Percentiles rank a stretch among this genome's conserved stretches.
Conservation (phyloP, 1,140 invertebrate genomes). For the Cardiocondyla obscurior region DNA sequence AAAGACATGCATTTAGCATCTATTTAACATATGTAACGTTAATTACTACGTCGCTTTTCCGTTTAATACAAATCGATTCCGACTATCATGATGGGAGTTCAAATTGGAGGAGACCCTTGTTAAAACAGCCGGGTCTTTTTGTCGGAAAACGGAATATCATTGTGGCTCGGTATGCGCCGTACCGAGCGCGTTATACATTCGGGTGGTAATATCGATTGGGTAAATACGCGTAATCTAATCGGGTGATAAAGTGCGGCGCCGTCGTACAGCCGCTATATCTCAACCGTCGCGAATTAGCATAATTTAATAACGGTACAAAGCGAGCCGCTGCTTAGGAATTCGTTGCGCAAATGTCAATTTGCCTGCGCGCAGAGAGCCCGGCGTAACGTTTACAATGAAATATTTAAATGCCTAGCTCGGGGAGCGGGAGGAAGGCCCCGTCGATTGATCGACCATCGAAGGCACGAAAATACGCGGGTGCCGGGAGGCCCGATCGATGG, state of each 20-base stretch:
- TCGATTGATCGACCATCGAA: slow-evolving; percentile 41
- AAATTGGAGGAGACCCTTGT: background rate
- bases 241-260: slow-evolving; percentile 2
- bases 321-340: background rate
- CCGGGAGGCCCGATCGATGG: slow-evolving; percentile 43
- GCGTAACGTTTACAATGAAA: slow-evolving; percentile 40
- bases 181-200: background rate
- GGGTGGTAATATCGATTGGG: slow-evolving; percentile 10
- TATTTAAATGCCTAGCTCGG: slow-evolving; percentile 29
- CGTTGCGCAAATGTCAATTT: background rate
- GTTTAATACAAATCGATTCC: background rate
- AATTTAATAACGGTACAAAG: slow-evolving; percentile 18
- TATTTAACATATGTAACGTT: slow-evolving; percentile 12
- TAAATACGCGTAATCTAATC: slow-evolving; percentile 47
- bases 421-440: background rate
- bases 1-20: too few relatives aligned
- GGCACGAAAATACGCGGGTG: slow-evolving; percentile 47
- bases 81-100: background rate
- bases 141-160: background rate
- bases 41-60: background rate
- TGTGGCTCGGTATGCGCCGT: background rate
- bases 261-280: background rate
- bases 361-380: too few relatives aligned
- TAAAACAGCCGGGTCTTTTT: background rate
- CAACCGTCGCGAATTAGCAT: background rate